These are phyloP conservation scores for Apotomis betuletana DNA, from an alignment of 2,888 invertebrate species.

Conservation along the genomic window DNA sequence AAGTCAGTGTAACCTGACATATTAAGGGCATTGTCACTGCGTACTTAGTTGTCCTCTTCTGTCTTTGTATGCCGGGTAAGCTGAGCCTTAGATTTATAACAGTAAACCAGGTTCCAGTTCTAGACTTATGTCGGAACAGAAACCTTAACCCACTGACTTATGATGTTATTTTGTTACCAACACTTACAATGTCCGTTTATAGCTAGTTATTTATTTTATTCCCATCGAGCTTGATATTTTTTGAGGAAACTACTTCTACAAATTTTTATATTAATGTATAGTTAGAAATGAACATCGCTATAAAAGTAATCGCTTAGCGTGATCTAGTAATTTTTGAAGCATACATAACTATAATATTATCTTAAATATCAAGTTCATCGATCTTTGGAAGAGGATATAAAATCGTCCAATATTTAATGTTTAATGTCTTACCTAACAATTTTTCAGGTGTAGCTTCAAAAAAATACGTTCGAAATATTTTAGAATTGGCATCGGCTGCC, in stretches of 20 bases:
- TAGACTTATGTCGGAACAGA: background rate
- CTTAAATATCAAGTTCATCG: too few species aligned
- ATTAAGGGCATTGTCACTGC: background rate
- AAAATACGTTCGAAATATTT: background rate
- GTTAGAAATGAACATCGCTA: too few species aligned
- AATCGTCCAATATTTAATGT: too few species aligned
- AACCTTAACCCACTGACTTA: background rate
- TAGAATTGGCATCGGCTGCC: background rate
- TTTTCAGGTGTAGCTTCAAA: background rate
- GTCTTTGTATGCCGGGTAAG: background rate
- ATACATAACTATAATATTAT: too few species aligned
- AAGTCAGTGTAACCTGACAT: background rate
- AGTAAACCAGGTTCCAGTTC: constrained; percentile 12
- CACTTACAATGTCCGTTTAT: background rate
- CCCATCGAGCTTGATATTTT: background rate
- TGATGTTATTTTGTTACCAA: background rate
- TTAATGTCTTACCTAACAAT: too few species aligned
- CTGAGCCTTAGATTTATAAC: constrained; percentile 23
- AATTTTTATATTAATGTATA: too few species aligned
- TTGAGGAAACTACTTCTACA: too few species aligned
- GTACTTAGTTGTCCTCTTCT: background rate
- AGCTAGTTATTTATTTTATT: background rate
- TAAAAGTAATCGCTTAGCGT: too few species aligned
- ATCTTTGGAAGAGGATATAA: too few species aligned
- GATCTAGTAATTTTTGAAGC: too few species aligned